Percentiles rank a stretch among this genome's conserved stretches.
Evolutionary conservation across 2,797 vertebrate species (phyloP).

Genomic region (Bovichtus diacanthus): DNA sequence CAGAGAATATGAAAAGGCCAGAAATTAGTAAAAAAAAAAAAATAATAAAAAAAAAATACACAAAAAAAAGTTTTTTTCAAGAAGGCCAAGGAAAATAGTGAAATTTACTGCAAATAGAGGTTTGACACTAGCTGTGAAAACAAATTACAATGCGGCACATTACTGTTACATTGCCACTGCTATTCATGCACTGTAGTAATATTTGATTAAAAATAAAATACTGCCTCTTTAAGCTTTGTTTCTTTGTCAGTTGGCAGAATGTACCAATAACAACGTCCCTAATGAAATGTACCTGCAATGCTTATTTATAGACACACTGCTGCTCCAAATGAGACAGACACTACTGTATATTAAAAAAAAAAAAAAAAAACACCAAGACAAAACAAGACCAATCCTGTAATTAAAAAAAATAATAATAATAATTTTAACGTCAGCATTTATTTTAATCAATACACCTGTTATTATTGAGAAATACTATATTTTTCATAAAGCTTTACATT

Average conservation of each 20-base stretch:
- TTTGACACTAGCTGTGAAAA: too few relatives aligned
- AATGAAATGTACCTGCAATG: constrained; percentile 6
- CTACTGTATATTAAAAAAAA: constrained; percentile 32
- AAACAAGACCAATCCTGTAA: not conserved
- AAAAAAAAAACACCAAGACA: constrained; percentile 19
- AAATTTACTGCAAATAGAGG: too few relatives aligned
- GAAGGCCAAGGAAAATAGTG: not conserved
- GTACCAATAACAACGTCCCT: constrained; percentile 14
- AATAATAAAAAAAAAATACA: not conserved
- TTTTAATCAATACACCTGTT: not conserved
- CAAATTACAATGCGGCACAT: not conserved
- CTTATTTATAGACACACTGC: constrained; percentile 20
- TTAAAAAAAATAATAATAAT: too few relatives aligned
- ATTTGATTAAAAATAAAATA: not conserved
- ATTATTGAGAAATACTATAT: not conserved
- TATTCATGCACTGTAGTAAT: not conserved
- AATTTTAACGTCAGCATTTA: not conserved
- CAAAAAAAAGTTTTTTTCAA: too few relatives aligned
- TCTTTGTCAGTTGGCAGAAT: constrained; percentile 5
- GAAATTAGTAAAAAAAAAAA: not conserved
- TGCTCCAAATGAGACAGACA: constrained; percentile 5
- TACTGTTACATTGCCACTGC: not conserved
- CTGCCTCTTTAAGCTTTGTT: constrained; percentile 13
- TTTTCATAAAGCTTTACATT: not conserved
- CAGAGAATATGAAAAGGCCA: not conserved